Base-by-base conservation (phyloP, 2,888 invertebrate genomes). In the Pantelozetes paolii region DNA sequence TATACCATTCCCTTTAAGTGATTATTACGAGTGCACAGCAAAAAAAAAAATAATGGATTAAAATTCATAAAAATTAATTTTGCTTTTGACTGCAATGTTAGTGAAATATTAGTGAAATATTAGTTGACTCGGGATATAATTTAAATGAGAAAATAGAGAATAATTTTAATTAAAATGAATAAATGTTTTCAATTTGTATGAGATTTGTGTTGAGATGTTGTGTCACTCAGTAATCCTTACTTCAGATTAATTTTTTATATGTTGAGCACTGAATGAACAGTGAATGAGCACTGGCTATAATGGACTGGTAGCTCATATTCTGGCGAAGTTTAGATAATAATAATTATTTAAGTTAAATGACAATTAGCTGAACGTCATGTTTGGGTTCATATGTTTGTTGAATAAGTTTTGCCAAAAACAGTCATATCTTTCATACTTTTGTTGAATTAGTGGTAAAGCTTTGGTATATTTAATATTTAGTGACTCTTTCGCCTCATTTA, bases 181-280 rank as follows among this genome's bases (percentile, higher is more conserved):
- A 62, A 40, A 67, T 67, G 67, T 67, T 67, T 67, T n/a, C 42
- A 67, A 67, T 67, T 67, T 67, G 67, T 36, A 9, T 67, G 67
- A 67, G 67, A 67, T 67, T 23, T 15, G 23, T 67, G 23, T 67
- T 36, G 67, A 67, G 67, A 32, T 30, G 62, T 62, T 62, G 30
- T 26, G 62, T 28, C 36, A 20, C 62, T 62, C 30, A 40, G 40
- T 67, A 67, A 42, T 40, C 67, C 40, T 67, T 36, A 36, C 9
- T 23, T 36, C 20, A 67, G 20, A 67, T 40, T 36, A 67, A 67
- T 67, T 67, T 67, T 67, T 32, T 36, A 15, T 42, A 6, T 59
- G 2, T 32, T 6, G 18, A 28, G 15, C 5, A 57, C 26, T 28
- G 11, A 6, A 57, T 20, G 23, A 15, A 18, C 5, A 30, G 36